Evolutionary conservation across 1,140 invertebrate genomes (phyloP), one percentile per base, ranked within the genome.

Genomic region (Leptoteleia sp.): DNA sequence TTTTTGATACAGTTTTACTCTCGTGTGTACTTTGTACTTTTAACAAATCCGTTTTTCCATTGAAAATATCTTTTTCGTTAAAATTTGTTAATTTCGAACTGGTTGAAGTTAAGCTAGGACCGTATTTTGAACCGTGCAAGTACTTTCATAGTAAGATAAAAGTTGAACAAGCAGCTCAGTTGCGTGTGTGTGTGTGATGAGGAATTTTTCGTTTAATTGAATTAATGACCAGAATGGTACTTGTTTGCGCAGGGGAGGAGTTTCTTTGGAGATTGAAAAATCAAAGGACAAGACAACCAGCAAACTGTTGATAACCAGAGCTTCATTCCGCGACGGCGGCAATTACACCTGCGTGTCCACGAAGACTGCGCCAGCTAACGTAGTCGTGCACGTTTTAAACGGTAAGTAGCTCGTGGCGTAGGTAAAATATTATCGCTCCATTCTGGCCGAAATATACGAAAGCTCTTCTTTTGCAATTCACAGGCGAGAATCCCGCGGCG

Each of bases 221-320:
- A n/a, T n/a, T n/a, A n/a, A n/a, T n/a, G n/a, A n/a, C n/a, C n/a
- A n/a, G n/a, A n/a, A n/a, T n/a, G n/a, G n/a, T n/a, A n/a, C n/a
- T n/a, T n/a, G n/a, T n/a, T n/a, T n/a, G n/a, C n/a, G n/a, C 80
- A 88, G 95, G 40, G 93, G 93, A 11, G 96, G 96, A 3, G 96
- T 97, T 80, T 95, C 94, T 80, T 90, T 97, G 67, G 95, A 97
- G 88, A 97, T 96, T 3, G 96, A 97, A 88, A 96, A 96, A 89
- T 95, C 95, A 0, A 95, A 95, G 82, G 91, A 92, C 1, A 94
- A 94, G 7, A 96, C 95, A 13, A 96, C 95, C 33, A 96, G 95
- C 87, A 95, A 95, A 83, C 90, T 97, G 54, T 91, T 96, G 83
- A 93, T 97, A 72, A 96, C 95, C 1, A 94, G 95, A 81, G 96